Base-by-base conservation (phyloP, 2,113 vertebrate genomes). In the Lampris megalopsis region DNA sequence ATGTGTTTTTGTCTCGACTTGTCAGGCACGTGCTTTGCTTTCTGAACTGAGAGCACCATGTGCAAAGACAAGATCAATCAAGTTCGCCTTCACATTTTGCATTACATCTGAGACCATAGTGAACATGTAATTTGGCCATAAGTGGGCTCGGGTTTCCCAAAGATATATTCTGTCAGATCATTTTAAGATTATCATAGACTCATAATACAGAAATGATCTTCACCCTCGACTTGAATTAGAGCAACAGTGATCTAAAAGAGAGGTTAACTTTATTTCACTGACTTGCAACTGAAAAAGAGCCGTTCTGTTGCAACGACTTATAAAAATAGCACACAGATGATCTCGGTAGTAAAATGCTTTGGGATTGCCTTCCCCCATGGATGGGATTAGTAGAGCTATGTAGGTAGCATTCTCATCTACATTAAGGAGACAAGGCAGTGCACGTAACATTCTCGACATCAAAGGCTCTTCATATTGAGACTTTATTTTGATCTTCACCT, bases 381-480 rank as follows among this genome's bases (percentile, higher is more conserved):
- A 56, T 24, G 67, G 80, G 73, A 71, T 79, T 66, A 38, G 49
- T 75, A 57, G 24, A 57, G 80, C 71, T 68, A 73, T 37, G 82
- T 42, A 79, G 92, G 90, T 83, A 87, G 89, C 88, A 93, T 91
- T 91, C 87, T 75, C 82, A 13, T 76, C 81, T 81, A 87, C 10
- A 43, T 45, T 74, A 70, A 63, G 80, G 69, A 24, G 85, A 86
- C 81, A 82, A 79, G 81, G 84, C 63, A 86, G 80, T 86, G 89
- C 88, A 81, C 73, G 89, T 82, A 65, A 78, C 83, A 91, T 90
- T 87, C 86, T 80, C 75, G 49, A 80, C 68, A 65, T 83, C 68
- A 71, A 63, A 71, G 80, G 84, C 73, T 83, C 86, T 87, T 74
- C 63, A 82, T 72, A 87, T 89, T n/a, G 60, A 62, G 82, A 75